phyloP scores from a whole-genome alignment of 2,113 vertebrate genomes.

The Corythornis vintsioides region DNA sequence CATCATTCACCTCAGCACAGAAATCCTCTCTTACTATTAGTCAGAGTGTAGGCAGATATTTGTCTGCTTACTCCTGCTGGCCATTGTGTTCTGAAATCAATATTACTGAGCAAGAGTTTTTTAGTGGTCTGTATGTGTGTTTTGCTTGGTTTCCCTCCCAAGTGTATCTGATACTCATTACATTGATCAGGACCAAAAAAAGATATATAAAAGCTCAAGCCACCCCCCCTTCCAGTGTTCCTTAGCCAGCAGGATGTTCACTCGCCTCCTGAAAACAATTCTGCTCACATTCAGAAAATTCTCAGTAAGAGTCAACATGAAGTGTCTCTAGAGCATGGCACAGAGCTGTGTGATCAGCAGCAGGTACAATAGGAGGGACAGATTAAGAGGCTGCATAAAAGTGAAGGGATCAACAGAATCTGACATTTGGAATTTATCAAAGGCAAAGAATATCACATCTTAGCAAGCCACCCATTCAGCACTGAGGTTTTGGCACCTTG shows the following conservation, averaged over 20 bases:
- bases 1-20: neutral
- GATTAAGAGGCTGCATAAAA: neutral
- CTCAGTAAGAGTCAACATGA: neutral
- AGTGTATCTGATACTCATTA: neutral
- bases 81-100: neutral
- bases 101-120: neutral
- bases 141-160: neutral
- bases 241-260: neutral
- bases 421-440: neutral
- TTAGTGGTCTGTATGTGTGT: neutral
- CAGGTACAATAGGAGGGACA: neutral
- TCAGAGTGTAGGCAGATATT: neutral
- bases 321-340: neutral
- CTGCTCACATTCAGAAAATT: neutral
- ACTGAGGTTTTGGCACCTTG: slow-evolving; percentile 16
- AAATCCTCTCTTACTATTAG: neutral
- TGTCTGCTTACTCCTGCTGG: neutral
- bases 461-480: neutral
- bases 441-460: neutral
- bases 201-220: neutral
- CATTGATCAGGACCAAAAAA: neutral
- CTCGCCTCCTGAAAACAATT: neutral
- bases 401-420: neutral
- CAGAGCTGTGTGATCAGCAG: neutral
- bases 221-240: neutral